Evolutionary conservation across 23 tunicate genomes (phyloP), one percentile per base, ranked within the genome.

Genomic region (Trididemnum clinides): DNA sequence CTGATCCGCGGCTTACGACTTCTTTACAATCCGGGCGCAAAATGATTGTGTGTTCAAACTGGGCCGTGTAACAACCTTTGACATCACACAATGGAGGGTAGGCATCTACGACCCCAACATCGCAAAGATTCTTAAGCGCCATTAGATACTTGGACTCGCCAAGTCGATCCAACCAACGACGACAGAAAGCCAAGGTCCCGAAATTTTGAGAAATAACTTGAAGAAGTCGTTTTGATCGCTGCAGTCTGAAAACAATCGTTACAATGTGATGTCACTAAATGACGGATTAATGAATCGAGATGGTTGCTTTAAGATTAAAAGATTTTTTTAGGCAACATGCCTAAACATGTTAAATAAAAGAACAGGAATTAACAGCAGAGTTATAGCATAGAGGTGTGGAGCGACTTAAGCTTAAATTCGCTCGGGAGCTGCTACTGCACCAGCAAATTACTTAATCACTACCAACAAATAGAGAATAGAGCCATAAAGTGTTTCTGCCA

Each of bases 1-100:
- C 99, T 37, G 80, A 85, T 0, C 99, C 99, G 1, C 99, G 85
- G 51, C 90, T 84, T 0, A 96, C 99, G 25, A 96, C 97, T 72
- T 96, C 99, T 62, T 96, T 96, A 51, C 99, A 96, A 29, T 80
- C 95, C 1, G 97, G 97, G 15, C 99, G 50, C 82, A 96, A 35
- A 32, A 96, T 57, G 20, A 96, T 96, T 1, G 99, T 96, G 90
- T 96, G 99, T 37, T 96, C 99, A 58, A 81, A 96, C 65, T 96
- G 99, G 33, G 99, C 99, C 0, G 97, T 96, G 90, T 88, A 96
- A 51, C 93, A 88, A 20, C 99, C 99, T 58, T 88, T 91, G 70
- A 91, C 50, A 38, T 96, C 99, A 49, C 97, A 91, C 5, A 96
- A 78, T 7, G 99, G 99, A 1, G 99, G 99, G 63, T 85, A 91